These are phyloP conservation scores for Fistularia tabacaria DNA, from an alignment of 2,797 vertebrate genomes.

Conservation along the genomic window DNA sequence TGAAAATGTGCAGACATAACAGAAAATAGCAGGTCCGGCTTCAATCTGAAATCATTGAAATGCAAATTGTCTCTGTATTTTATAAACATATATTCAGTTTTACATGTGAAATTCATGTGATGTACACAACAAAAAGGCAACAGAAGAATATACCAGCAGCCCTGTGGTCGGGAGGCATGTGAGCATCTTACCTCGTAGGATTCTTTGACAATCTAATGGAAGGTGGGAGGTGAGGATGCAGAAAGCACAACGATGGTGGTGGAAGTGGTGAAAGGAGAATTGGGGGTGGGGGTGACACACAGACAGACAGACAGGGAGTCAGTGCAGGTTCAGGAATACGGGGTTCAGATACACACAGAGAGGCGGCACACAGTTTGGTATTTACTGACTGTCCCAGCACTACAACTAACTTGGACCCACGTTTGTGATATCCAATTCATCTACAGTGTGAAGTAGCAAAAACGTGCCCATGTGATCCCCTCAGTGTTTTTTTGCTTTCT, in stretches of 20 bases:
- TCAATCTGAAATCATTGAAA: no score
- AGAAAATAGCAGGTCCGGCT: no score
- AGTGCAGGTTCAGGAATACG: slow-evolving; percentile 65
- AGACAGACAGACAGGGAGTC: slow-evolving; percentile 62
- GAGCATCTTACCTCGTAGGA: slow-evolving; percentile 95
- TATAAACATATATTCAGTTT: no score
- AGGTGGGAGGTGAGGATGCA: slow-evolving; percentile 86
- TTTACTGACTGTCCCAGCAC: neutral
- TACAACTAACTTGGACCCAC: no score
- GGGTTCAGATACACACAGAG: slow-evolving; percentile 64
- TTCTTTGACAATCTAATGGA: slow-evolving; percentile 99
- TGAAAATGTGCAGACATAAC: no score
- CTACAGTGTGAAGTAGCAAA: no score
- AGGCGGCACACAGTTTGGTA: slow-evolving; percentile 24
- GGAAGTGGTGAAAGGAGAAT: slow-evolving; percentile 65
- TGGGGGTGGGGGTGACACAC: slow-evolving; percentile 20
- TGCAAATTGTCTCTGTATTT: no score
- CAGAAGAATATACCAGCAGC: slow-evolving; percentile 33
- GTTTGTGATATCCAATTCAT: no score
- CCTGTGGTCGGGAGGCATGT: slow-evolving; percentile 48
- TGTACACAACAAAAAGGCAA: slow-evolving; percentile 12
- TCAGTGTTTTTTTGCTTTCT: neutral
- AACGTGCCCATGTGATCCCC: neutral
- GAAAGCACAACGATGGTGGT: slow-evolving; percentile 95
- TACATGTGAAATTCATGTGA: no score